phyloP scores from a whole-genome alignment of 2,113 vertebrate species.

The Vombatus ursinus region DNA sequence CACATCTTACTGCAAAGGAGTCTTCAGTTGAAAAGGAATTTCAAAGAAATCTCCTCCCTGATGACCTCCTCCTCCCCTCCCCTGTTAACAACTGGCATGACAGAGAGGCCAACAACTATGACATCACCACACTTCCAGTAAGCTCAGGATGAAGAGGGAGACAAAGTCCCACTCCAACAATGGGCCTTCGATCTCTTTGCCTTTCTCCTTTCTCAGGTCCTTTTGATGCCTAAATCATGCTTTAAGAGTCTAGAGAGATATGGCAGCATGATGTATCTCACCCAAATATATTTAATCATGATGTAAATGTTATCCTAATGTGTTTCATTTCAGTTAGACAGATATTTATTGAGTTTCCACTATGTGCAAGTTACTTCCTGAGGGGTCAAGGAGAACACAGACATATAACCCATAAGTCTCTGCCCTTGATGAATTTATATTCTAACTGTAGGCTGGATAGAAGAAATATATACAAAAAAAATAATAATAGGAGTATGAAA shows the following conservation, averaged over 20 bases:
- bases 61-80: neutral
- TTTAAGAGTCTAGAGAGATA: slow-evolving; percentile 17
- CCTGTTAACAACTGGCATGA: slow-evolving; percentile 17
- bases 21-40: slow-evolving; percentile 44
- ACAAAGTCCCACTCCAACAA: neutral
- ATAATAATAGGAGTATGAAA: neutral
- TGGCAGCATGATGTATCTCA: slow-evolving; percentile 3
- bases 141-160: neutral
- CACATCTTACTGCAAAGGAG: slow-evolving; percentile 54
- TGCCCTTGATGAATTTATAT: neutral
- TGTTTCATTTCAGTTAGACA: neutral
- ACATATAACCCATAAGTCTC: neutral
- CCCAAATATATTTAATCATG: slow-evolving; percentile 15
- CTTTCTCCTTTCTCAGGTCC: slow-evolving; percentile 16
- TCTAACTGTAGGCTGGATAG: neutral
- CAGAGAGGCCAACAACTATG: slow-evolving; percentile 10
- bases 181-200: neutral
- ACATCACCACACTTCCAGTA: slow-evolving; percentile 44
- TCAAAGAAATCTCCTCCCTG: slow-evolving; percentile 30
- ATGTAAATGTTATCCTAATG: neutral
- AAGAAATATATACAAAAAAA: neutral
- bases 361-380: neutral
- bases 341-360: neutral
- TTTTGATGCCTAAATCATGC: neutral
- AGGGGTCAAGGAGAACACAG: neutral